phyloP scores from a whole-genome alignment of 2,797 vertebrate genomes.

The Setipinna tenuifilis region DNA sequence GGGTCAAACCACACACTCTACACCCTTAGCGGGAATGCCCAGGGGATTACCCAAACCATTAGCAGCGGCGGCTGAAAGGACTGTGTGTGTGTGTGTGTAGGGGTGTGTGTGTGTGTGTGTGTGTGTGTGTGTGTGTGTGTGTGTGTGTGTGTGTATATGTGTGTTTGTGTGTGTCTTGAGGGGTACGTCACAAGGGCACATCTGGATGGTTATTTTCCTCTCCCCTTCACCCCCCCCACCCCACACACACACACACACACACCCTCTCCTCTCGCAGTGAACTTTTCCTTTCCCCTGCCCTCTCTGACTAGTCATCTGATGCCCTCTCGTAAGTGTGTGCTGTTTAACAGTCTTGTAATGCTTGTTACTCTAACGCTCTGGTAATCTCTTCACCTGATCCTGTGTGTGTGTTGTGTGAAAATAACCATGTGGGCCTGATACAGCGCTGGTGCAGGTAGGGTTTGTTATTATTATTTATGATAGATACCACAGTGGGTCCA shows the following conservation, averaged over 20 bases:
- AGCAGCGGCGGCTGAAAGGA: slow-evolving; percentile 57
- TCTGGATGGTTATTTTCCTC: slow-evolving; percentile 51
- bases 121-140: background rate
- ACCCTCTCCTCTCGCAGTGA: background rate
- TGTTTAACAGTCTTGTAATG: background rate
- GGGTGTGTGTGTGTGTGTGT: background rate
- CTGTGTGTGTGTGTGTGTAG: slow-evolving; percentile 1
- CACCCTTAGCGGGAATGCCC: slow-evolving; percentile 55
- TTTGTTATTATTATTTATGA: background rate
- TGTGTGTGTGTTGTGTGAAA: background rate
- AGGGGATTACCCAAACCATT: slow-evolving; percentile 61
- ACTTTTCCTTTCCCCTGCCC: background rate
- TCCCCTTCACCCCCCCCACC: background rate
- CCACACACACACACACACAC: too few relatives aligned
- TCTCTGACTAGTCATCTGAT: background rate
- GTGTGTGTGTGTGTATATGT: too few relatives aligned
- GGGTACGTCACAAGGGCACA: slow-evolving; percentile 44
- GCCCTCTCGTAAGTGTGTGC: background rate
- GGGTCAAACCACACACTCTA: slow-evolving; percentile 63
- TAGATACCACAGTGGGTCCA: background rate
- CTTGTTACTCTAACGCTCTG: background rate
- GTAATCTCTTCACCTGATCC: background rate
- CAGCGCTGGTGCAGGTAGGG: background rate
- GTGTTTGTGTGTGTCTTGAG: background rate
- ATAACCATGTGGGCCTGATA: background rate